phyloP scores from a whole-genome alignment of 2,888 invertebrate genomes.

The Ypsolopha sequella region DNA sequence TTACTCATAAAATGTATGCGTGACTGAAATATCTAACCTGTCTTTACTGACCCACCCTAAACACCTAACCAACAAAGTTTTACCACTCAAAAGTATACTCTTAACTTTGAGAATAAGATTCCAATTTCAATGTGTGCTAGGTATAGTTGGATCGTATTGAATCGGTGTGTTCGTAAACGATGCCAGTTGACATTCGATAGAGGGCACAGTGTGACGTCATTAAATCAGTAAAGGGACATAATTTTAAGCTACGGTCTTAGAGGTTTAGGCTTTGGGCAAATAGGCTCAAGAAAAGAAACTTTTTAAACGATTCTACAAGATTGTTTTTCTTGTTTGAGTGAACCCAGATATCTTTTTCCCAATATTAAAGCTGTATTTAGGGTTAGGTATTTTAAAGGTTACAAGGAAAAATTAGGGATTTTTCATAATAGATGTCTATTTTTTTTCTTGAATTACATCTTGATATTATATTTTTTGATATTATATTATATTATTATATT shows the following conservation, averaged over 20 bases:
- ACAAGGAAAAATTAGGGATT: too few species aligned
- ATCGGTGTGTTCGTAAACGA: conserved; percentile 24
- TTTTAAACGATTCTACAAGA: too few species aligned
- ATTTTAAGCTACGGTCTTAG: conserved; percentile 36
- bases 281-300: too few species aligned
- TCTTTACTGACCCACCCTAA: conserved; percentile 14
- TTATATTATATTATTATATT: too few species aligned
- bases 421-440: too few species aligned
- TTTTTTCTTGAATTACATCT: too few species aligned
- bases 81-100: neutral
- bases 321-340: too few species aligned
- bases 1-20: conserved; percentile 70
- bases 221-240: conserved; percentile 65
- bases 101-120: conserved; percentile 9
- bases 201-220: conserved; percentile 65
- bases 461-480: too few species aligned
- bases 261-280: neutral
- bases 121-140: conserved; percentile 3
- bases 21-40: conserved; percentile 69
- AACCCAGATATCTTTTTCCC: too few species aligned
- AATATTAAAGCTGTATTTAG: too few species aligned
- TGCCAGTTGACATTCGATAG: conserved; percentile 68
- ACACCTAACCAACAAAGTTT: conserved; percentile 10
- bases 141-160: conserved; percentile 14
- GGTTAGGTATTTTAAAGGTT: too few species aligned